Conservation (phyloP, 2,797 vertebrate genomes). For the Darevskia nairensis region DNA sequence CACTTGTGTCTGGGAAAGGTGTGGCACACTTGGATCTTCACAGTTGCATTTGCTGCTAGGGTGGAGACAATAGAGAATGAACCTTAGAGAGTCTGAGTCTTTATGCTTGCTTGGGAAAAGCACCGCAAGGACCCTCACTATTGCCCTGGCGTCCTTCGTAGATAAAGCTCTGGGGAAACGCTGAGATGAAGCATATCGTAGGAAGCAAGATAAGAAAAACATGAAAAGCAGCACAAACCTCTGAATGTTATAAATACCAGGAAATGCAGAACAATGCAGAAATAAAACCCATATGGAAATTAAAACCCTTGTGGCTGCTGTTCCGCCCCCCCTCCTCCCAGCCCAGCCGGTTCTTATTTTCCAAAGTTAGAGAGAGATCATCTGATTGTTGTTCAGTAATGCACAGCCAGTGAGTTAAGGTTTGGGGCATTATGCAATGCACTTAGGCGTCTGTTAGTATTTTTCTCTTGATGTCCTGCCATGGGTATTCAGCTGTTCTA, state of each 20-base stretch:
- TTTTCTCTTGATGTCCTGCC: conserved; percentile 65
- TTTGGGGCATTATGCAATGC: conserved; percentile 54
- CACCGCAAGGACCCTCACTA: not conserved
- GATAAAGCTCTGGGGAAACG: conserved; percentile 55
- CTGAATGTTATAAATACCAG: conserved; percentile 72
- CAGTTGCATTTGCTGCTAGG: not conserved
- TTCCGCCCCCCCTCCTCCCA: conserved; percentile 60
- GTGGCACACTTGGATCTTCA: not conserved
- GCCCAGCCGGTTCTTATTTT: conserved; percentile 66
- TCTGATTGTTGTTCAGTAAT: conserved; percentile 60
- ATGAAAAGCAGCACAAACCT: conserved; percentile 74
- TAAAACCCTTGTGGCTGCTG: conserved; percentile 70
- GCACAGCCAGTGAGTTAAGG: conserved; percentile 45
- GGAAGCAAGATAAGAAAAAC: conserved; percentile 73
- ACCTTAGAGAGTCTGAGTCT: not conserved
- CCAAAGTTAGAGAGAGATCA: conserved; percentile 66
- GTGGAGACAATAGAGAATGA: not conserved
- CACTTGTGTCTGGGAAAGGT: not conserved
- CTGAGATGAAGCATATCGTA: conserved; percentile 65
- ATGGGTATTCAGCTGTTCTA: conserved; percentile 70
- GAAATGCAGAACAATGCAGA: conserved; percentile 73
- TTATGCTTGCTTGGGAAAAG: not conserved
- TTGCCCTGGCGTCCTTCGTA: conserved; percentile 40
- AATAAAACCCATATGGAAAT: conserved; percentile 75
- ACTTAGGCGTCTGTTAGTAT: conserved; percentile 66